Base-by-base conservation (phyloP, 2,797 vertebrate species). In the Enteromius fasciolatus region DNA sequence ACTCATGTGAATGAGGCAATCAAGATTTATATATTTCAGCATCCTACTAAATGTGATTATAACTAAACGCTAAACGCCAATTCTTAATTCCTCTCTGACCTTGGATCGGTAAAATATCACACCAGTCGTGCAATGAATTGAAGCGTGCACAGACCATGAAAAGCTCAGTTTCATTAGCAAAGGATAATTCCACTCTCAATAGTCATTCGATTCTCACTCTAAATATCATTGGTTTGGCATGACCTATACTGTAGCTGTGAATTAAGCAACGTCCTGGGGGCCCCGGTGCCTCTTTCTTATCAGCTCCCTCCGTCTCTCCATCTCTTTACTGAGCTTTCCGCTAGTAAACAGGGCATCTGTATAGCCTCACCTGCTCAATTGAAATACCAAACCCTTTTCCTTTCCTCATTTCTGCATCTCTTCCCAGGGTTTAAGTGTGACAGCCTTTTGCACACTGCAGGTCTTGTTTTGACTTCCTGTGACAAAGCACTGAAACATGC, bases 381-480 rank as follows among this genome's bases (percentile, higher is more conserved):
- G 25, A 83, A 64, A 83, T 73, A 79, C 20, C 67, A 80, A 69
- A 75, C 31, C 5, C 46, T 44, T 54, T 48, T 15, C 39, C 28
- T 61, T 9, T 63, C 15, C 41, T 75, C 23, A 25, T 63, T 59
- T 36, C 31, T 20, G 39, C 52, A 70, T 44, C 78, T 80, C 73
- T 74, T 80, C 74, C 36, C 25, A 23, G 57, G 59, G 33, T 68
- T 84, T 73, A 64, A n/a, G 28, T 78, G 78, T 77, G 69, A 81
- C 79, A 52, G 63, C 46, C 54, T 63, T 63, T 67, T 36, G 77
- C 78, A 74, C 63, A 78, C 64, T 76, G 36, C n/a, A 64, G 52
- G 74, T 68, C 23, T 70, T 86, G 80, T 87, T 86, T 78, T 86
- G 80, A 78, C 73, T 85, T 67, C 46, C 54, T 80, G 70, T 83